Base-by-base conservation (phyloP, 2,888 invertebrate genomes). In the Tetragnatha montana region DNA sequence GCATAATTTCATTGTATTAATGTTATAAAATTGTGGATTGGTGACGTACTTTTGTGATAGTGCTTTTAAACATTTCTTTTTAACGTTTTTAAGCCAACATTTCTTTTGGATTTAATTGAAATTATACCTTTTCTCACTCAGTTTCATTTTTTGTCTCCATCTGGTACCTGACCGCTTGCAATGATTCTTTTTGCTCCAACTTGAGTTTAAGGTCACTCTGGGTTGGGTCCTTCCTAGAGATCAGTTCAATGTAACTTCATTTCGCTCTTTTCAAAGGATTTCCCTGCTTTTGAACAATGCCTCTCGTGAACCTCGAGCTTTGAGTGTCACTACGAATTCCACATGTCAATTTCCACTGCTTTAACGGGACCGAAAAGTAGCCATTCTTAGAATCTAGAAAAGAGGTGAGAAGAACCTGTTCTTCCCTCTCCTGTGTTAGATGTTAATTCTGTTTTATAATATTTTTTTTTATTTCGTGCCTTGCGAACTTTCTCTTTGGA, bases 331-430 rank as follows among this genome's bases (percentile, higher is more conserved):
- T 51, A 71, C 50, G 14, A 70, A 35, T 82, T 14, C 50, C 82
- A 74, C 60, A 17, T 60, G 74, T 82, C 60, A 74, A 19, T 74
- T 82, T 73, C 17, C 60, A 3, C n/a, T 74, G 35, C 60, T 50
- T 35, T 73, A 60, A 82, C 51, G 82, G 51, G n/a, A 47, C 22
- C 74, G 22, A 82, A 60, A n/a, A 35, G 17, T 51, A 10, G 35
- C 35, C 51, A n/a, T 51, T 21, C 60, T 21, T 22, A 21, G 60
- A 12, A 60, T 60, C 60, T 35, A 35, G 73, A 60, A 51, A 51
- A 60, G 2, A 60, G 35, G 51, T 51, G 60, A 81, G 71, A 78
- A 22, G 74, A 82, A 82, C 82, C 82, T 35, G 82, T 82, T 82
- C 73, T 74, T 6, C 19, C 17, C 50, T 49, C 50, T 60, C 12